phyloP scores from a whole-genome alignment of 2,797 vertebrate species.

The Sarcoramphus papa region DNA sequence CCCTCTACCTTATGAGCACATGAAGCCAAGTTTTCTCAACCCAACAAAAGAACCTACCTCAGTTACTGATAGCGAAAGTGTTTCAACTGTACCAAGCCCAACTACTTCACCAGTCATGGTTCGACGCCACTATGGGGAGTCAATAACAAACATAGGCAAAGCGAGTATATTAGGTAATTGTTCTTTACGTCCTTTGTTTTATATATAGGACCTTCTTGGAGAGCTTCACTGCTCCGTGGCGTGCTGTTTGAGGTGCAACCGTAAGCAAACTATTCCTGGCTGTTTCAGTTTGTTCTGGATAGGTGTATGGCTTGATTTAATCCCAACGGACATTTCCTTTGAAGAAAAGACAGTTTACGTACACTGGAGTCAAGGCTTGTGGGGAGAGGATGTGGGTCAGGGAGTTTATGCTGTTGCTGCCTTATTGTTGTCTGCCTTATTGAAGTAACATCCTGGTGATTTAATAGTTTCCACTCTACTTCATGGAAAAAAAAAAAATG shows the following conservation, averaged over 20 bases:
- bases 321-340: neutral
- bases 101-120: slow-evolving; percentile 88
- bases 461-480: neutral
- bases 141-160: slow-evolving; percentile 96
- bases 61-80: slow-evolving; percentile 83
- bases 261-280: rapidly evolving
- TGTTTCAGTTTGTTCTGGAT: neutral
- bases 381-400: neutral
- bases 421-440: neutral
- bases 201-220: rapidly evolving
- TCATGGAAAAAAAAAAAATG: neutral
- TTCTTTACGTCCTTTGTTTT: neutral
- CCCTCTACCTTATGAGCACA: slow-evolving; percentile 86
- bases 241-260: neutral
- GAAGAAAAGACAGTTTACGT: neutral
- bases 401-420: neutral
- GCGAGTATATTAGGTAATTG: slow-evolving; percentile 90
- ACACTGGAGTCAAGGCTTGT: neutral
- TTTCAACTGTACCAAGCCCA: slow-evolving; percentile 86
- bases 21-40: slow-evolving; percentile 89
- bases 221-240: rapidly evolving
- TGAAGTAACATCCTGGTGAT: neutral
- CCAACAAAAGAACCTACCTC: slow-evolving; percentile 88
- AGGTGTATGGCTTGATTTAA: neutral
- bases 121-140: slow-evolving; percentile 91